phyloP scores from a whole-genome alignment of 2,113 vertebrate species.

The Ceratotherium simum region DNA sequence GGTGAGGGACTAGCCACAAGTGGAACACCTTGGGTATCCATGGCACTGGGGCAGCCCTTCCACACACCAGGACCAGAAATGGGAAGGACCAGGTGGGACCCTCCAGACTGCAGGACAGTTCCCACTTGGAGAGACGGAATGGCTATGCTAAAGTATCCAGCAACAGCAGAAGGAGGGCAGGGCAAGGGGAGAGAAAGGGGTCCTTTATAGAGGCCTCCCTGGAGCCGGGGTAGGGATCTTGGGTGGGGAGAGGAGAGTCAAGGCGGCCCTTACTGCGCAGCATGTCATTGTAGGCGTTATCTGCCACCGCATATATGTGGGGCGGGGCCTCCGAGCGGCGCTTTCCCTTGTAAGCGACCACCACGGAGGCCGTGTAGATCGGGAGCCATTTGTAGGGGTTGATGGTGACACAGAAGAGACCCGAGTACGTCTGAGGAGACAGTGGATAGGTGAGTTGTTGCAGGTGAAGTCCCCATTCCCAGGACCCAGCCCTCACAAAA shows the following conservation, averaged over 20 bases:
- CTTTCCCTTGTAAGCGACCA: slow-evolving; percentile 95
- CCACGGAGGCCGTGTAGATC: slow-evolving; percentile 92
- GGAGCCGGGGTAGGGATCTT: neutral
- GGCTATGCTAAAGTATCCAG: neutral
- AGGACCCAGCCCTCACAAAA: neutral
- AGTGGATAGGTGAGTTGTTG: neutral
- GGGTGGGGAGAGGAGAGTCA: neutral
- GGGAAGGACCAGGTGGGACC: neutral
- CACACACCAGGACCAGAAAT: neutral
- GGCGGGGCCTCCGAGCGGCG: slow-evolving; percentile 92
- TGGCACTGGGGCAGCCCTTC: neutral
- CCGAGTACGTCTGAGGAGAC: slow-evolving; percentile 93
- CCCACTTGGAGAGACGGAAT: neutral
- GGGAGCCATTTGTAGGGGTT: slow-evolving; percentile 99
- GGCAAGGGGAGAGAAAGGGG: neutral
- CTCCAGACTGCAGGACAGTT: neutral
- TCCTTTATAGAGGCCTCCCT: neutral
- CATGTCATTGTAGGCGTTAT: slow-evolving; percentile 97
- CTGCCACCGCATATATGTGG: slow-evolving; percentile 95
- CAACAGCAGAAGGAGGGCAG: neutral
- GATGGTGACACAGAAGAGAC: slow-evolving; percentile 96
- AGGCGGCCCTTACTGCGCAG: slow-evolving; percentile 91
- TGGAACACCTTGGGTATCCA: neutral
- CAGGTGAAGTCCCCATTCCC: neutral
- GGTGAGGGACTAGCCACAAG: neutral